phyloP scores from a whole-genome alignment of 2,888 invertebrate genomes.

The Ophion ellenae region DNA sequence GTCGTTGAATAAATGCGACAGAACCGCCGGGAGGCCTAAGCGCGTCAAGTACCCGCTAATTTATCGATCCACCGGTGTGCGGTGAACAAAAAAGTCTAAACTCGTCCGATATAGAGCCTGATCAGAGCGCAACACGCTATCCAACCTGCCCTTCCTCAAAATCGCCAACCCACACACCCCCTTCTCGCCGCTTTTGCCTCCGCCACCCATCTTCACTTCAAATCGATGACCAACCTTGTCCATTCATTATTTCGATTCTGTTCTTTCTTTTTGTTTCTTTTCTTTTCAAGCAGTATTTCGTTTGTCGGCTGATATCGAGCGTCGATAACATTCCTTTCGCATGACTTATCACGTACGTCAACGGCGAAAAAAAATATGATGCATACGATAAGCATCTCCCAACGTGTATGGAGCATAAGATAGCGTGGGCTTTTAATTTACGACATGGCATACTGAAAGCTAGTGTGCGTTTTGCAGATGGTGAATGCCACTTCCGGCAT shows the following conservation, averaged over 20 bases:
- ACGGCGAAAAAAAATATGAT: conserved; percentile 1
- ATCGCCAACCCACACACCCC: neutral
- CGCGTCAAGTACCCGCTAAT: conserved; percentile 52
- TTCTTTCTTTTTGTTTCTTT: neutral
- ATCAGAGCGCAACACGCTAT: neutral
- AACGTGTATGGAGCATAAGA: conserved; percentile 17
- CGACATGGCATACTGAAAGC: neutral
- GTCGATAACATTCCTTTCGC: neutral
- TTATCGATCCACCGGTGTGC: conserved; percentile 47
- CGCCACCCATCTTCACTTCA: neutral
- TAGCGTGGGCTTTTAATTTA: neutral
- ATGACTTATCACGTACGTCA: neutral
- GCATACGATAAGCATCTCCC: conserved; percentile 17
- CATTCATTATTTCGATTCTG: neutral
- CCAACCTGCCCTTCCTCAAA: neutral
- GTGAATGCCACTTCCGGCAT: conserved; percentile 15
- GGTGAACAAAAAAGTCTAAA: conserved; percentile 11
- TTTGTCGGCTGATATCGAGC: neutral
- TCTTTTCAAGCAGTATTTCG: neutral
- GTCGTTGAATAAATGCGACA: conserved; percentile 54
- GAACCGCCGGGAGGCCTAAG: conserved; percentile 48
- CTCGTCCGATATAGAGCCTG: neutral
- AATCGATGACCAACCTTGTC: neutral
- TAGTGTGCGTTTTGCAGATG: neutral
- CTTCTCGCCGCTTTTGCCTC: neutral